These are phyloP conservation scores for Diplolepis rosae DNA, from an alignment of 2,888 invertebrate species.

Conservation along the genomic window DNA sequence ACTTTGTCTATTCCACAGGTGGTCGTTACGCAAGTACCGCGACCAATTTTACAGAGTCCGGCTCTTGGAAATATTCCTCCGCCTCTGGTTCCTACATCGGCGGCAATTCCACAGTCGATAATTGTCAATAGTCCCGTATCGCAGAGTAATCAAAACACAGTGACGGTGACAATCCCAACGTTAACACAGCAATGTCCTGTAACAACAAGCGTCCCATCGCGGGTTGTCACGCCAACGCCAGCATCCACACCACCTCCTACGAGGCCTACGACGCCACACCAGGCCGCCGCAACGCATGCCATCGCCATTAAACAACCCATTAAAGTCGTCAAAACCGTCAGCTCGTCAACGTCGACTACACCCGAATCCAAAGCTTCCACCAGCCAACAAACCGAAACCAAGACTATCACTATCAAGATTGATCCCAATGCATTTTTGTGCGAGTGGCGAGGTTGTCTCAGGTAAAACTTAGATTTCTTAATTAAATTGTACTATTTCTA, in stretches of 20 bases:
- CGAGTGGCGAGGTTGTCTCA: slow-evolving; percentile 94
- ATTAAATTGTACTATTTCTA: not conserved
- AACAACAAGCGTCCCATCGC: slow-evolving; percentile 65
- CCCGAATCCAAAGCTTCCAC: slow-evolving; percentile 56
- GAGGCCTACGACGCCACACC: slow-evolving; percentile 75
- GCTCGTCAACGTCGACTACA: slow-evolving; percentile 64
- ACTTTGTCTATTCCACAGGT: slow-evolving; percentile 37
- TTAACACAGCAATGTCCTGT: slow-evolving; percentile 63
- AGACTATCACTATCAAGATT: slow-evolving; percentile 71
- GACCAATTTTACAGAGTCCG: slow-evolving; percentile 75
- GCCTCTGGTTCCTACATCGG: slow-evolving; percentile 70
- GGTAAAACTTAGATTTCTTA: slow-evolving; percentile 60
- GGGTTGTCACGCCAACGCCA: slow-evolving; percentile 69
- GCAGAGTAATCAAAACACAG: slow-evolving; percentile 62
- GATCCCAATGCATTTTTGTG: slow-evolving; percentile 78
- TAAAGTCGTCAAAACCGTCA: slow-evolving; percentile 61
- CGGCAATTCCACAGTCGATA: slow-evolving; percentile 68
- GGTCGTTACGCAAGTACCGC: slow-evolving; percentile 78
- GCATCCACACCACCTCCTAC: slow-evolving; percentile 70
- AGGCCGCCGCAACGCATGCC: slow-evolving; percentile 71
- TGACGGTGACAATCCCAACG: slow-evolving; percentile 69
- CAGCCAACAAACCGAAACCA: slow-evolving; percentile 58
- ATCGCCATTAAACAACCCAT: slow-evolving; percentile 41
- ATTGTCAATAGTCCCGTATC: slow-evolving; percentile 68
- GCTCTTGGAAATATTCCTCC: slow-evolving; percentile 74